Evolutionary conservation across 2,888 invertebrate species (phyloP).

Genomic region (Eilema griseolum): DNA sequence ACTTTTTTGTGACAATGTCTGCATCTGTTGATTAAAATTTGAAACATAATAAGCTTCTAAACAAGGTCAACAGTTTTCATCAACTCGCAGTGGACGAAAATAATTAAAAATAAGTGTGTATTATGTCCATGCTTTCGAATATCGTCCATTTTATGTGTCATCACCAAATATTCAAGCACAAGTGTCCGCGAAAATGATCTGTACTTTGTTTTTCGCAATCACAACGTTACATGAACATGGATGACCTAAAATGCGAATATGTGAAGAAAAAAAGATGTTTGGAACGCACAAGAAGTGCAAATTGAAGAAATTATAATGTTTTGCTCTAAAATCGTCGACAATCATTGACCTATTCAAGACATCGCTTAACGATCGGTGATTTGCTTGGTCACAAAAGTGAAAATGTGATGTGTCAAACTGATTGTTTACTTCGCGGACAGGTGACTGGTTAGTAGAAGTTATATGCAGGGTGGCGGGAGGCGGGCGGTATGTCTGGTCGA

Average conservation of each 20-base stretch:
- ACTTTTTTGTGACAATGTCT: conserved; percentile 86
- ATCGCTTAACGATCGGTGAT: conserved; percentile 74
- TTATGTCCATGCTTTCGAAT: conserved; percentile 73
- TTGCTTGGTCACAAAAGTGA: conserved; percentile 83
- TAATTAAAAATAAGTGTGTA: conserved; percentile 80
- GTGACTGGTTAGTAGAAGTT: conserved; percentile 85
- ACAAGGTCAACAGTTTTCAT: conserved; percentile 88
- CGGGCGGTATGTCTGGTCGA: conserved; percentile 84
- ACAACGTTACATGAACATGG: conserved; percentile 88
- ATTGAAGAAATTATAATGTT: conserved; percentile 80
- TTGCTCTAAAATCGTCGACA: conserved; percentile 71
- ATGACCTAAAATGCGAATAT: conserved; percentile 88
- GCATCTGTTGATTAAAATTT: conserved; percentile 87
- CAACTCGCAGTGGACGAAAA: conserved; percentile 81
- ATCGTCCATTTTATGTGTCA: conserved; percentile 68
- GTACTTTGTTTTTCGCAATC: conserved; percentile 87
- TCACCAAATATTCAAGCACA: conserved; percentile 73
- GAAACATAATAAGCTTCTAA: conserved; percentile 87
- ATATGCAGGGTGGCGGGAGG: conserved; percentile 82
- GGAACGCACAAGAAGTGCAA: conserved; percentile 80
- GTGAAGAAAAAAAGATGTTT: conserved; percentile 86
- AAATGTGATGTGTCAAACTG: conserved; percentile 87
- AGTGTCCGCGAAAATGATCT: conserved; percentile 85
- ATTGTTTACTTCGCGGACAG: conserved; percentile 87
- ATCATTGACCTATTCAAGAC: conserved; percentile 73